Evolutionary conservation across 1,140 invertebrate species (phyloP).

Genomic region (Tribolium madens): DNA sequence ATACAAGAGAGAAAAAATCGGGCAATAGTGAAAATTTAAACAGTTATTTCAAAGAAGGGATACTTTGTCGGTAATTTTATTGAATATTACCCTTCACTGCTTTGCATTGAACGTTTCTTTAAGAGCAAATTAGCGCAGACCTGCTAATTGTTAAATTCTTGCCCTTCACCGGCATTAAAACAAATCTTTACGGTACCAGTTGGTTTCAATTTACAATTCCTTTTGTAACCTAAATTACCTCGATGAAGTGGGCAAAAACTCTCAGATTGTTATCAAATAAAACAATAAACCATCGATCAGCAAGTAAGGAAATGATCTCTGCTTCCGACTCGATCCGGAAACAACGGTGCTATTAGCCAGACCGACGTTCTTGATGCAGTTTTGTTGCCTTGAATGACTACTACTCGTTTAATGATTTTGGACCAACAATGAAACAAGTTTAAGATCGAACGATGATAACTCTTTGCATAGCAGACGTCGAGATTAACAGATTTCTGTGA

Average conservation of each 20-base stretch:
- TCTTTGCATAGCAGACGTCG: slow-evolving; percentile 1
- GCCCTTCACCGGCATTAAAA: slow-evolving; percentile 10
- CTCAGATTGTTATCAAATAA: not conserved
- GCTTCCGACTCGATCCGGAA: slow-evolving; percentile 57
- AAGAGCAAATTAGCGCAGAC: not conserved
- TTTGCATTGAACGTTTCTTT: slow-evolving; percentile 1
- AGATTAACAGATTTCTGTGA: slow-evolving; percentile 9
- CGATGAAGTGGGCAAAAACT: too few species aligned
- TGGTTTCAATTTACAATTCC: not conserved
- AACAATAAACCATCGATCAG: slow-evolving; percentile 33
- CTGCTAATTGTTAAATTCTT: slow-evolving; percentile 2
- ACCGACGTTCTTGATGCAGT: slow-evolving; percentile 51
- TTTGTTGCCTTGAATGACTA: slow-evolving; percentile 42
- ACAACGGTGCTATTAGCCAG: slow-evolving; percentile 55
- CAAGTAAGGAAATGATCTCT: slow-evolving; percentile 55
- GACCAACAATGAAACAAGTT: not conserved
- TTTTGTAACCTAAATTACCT: not conserved
- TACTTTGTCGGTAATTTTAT: not conserved
- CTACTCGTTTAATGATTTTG: slow-evolving; percentile 36
- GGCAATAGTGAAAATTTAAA: not conserved
- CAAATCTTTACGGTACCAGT: not conserved
- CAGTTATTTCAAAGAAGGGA: not conserved
- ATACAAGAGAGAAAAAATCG: not conserved
- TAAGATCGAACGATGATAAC: not conserved
- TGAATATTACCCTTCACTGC: slow-evolving; percentile 21